These are phyloP conservation scores for Petromus typicus DNA, from an alignment of 2,113 vertebrate genomes.

Conservation along the genomic window DNA sequence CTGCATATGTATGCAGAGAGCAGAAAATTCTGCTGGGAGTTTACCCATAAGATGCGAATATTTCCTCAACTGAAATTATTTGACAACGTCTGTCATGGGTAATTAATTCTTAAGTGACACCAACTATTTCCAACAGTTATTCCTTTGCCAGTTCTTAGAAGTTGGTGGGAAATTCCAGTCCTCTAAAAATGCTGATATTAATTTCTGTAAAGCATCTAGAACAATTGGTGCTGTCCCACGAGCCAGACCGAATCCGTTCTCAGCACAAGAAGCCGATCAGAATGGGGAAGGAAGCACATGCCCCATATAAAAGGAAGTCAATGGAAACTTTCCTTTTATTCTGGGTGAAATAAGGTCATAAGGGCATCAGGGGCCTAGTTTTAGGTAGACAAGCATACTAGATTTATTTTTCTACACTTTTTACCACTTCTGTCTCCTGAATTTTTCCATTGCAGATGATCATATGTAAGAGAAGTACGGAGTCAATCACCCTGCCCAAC, in stretches of 20 bases:
- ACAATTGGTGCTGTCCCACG: neutral
- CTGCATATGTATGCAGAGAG: neutral
- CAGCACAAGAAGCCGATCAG: neutral
- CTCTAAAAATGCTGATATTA: conserved; percentile 57
- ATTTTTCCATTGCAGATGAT: neutral
- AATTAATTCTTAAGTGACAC: neutral
- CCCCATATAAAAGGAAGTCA: neutral
- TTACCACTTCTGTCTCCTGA: neutral
- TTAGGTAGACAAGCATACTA: neutral
- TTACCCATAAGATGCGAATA: neutral
- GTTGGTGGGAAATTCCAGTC: conserved; percentile 42
- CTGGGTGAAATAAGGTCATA: neutral
- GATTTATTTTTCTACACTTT: conserved; percentile 1
- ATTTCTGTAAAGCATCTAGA: conserved; percentile 58
- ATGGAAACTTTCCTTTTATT: neutral
- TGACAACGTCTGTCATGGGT: neutral
- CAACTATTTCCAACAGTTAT: neutral
- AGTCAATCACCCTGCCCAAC: neutral
- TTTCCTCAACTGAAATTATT: conserved; percentile 19
- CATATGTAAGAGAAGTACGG: neutral
- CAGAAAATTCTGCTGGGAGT: neutral
- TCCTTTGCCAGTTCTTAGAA: conserved; percentile 43
- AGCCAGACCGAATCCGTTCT: neutral
- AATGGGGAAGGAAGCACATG: neutral
- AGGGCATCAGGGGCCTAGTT: neutral